Conservation (phyloP, 1,140 invertebrate species). For the Drosophila erecta region DNA sequence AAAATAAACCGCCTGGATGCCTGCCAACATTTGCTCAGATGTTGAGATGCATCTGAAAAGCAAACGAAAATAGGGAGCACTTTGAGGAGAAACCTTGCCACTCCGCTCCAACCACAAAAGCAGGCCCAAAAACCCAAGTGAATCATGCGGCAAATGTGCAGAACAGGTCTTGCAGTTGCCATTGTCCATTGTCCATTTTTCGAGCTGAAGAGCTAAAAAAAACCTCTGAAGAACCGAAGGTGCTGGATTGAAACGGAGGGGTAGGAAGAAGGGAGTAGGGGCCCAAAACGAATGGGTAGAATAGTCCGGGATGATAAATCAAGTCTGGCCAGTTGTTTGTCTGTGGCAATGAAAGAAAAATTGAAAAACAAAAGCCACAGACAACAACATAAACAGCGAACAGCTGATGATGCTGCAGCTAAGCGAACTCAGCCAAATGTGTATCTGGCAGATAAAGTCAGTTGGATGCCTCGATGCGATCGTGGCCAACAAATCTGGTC, state of each 20-base stretch:
- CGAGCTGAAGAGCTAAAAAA: slow-evolving; percentile 16
- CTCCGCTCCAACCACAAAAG: slow-evolving; percentile 1
- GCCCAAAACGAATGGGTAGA: slow-evolving; percentile 14
- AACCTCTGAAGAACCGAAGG: slow-evolving; percentile 1
- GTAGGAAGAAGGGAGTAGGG: slow-evolving; percentile 11
- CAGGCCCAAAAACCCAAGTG: slow-evolving; percentile 37
- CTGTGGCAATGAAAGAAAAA: slow-evolving; percentile 48
- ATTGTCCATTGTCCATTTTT: slow-evolving; percentile 46
- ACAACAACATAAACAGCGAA: slow-evolving; percentile 68
- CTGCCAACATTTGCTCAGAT: slow-evolving; percentile 12
- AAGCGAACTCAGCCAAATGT: slow-evolving; percentile 11
- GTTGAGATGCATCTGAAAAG: slow-evolving; percentile 10
- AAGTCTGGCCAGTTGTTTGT: slow-evolving; percentile 67
- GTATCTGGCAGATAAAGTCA: slow-evolving; percentile 63
- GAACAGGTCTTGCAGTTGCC: slow-evolving; percentile 53
- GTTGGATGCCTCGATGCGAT: slow-evolving; percentile 46
- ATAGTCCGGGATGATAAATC: slow-evolving; percentile 59
- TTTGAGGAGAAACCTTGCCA: not conserved
- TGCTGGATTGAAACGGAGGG: slow-evolving; percentile 18
- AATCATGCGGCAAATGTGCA: slow-evolving; percentile 49
- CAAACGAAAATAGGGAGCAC: slow-evolving; percentile 18
- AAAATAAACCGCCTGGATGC: slow-evolving; percentile 20
- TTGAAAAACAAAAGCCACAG: slow-evolving; percentile 57
- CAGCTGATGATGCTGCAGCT: slow-evolving; percentile 61
- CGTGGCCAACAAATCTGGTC: slow-evolving; percentile 38